Base-by-base conservation (phyloP, 2,888 invertebrate genomes). In the Lithophane ornitopus region DNA sequence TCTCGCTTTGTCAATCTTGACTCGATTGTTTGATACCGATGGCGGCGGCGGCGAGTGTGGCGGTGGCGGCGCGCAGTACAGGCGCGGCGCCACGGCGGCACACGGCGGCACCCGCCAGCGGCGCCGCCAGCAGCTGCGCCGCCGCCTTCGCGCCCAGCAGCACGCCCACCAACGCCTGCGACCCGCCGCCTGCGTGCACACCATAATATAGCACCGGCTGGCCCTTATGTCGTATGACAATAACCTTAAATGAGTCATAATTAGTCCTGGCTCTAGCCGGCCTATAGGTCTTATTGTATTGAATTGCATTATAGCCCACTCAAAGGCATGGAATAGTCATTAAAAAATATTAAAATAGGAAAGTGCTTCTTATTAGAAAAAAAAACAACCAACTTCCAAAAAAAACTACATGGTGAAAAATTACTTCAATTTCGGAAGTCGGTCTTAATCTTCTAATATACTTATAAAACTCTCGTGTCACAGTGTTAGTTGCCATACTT, bases 111-210 rank as follows among this genome's bases (percentile, higher is more conserved):
- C 90, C 94, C 63, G 92, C 94, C 72, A 90, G 89, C 74, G 94
- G 94, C 46, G 96, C 94, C 73, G 84, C 85, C 84, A 88, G 85
- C 87, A 95, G 91, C 90, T 95, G 96, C 74, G 93, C 92, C 59
- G 92, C 92, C 76, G 95, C 95, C 90, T 95, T 94, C 14, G 94
- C 94, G 70, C 95, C 94, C 88, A 96, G 92, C 88, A 95, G 95
- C 80, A 90, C 84, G 11, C 95, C 95, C 87, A 94, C 94, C 77
- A 88, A 87, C 66, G 93, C 94, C 87, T 92, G 93, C 59, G 92
- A 91, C 11, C 90, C 91, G 70, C 82, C 76, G 6, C 67, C 67
- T 67, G 54, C 52, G 14, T 2, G 22, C 22, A 9, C 6, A 0
- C 3, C 12, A n/a, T 28, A 8, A 4, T 58, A 19, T 11, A 59